Percentiles rank a stretch among this genome's conserved stretches.
phyloP scores from a whole-genome alignment of 2,888 invertebrate species.

The Omphaloscelis lunosa region DNA sequence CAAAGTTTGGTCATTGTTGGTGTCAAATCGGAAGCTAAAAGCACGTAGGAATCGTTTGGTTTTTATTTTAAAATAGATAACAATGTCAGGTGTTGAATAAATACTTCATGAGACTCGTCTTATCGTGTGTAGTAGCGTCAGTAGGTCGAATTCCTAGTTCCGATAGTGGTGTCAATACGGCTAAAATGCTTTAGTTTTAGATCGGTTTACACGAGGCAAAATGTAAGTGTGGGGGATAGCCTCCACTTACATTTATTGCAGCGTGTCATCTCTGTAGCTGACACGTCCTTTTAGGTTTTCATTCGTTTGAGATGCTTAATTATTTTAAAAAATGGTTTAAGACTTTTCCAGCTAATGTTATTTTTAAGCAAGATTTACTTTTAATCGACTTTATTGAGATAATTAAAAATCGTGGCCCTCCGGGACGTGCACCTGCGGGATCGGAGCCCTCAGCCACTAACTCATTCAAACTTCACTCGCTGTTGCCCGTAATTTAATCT shows the following conservation, averaged over 20 bases:
- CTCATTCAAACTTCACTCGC: not conserved
- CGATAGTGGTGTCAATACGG: slow-evolving; percentile 22
- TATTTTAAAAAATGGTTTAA: no score
- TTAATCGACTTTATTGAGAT: no score
- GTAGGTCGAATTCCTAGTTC: slow-evolving; percentile 24
- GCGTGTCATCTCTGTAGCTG: no score
- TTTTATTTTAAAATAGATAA: slow-evolving; percentile 60
- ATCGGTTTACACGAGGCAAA: not conserved
- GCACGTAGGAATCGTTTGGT: slow-evolving; percentile 74
- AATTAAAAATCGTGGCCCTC: no score
- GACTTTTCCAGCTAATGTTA: no score
- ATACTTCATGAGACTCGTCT: slow-evolving; percentile 25
- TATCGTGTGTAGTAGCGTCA: slow-evolving; percentile 38
- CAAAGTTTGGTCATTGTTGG: slow-evolving; percentile 63
- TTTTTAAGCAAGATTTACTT: no score
- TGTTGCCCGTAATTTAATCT: not conserved
- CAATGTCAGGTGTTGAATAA: slow-evolving; percentile 64
- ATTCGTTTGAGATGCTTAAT: not conserved
- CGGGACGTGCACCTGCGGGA: no score
- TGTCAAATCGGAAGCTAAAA: slow-evolving; percentile 55
- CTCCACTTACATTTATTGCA: no score
- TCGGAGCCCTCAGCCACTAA: no score
- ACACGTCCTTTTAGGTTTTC: not conserved
- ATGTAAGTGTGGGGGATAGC: not conserved
- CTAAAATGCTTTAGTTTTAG: slow-evolving; percentile 13